Base-by-base conservation (phyloP, 2,797 vertebrate genomes). In the Chaenodraco wilsoni region DNA sequence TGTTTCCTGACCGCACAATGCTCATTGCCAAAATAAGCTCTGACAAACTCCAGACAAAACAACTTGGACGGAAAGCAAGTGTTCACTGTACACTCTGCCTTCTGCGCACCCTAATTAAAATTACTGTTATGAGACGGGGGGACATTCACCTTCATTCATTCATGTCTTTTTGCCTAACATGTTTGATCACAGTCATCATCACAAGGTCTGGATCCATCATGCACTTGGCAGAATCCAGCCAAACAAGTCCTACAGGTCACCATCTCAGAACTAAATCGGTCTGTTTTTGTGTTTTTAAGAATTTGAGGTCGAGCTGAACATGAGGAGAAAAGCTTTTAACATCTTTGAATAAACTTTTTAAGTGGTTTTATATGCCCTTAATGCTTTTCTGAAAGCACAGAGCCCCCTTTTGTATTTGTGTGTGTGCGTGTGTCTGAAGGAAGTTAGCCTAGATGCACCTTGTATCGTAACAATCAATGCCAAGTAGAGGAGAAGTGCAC, bases 381-480 rank as follows among this genome's bases (percentile, higher is more conserved):
- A 63, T 46, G 37, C 17, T 41, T 61, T 70, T 55, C 19, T 52
- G 12, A 44, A 54, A 43, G 69, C 21, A 27, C 43, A 37, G 33
- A 37, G 8, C 33, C 3, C 90, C 85, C 93, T 48, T 17, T 16
- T n/a, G 93, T 89, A 19, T 71, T 69, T 82, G 33, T 91, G 88
- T 91, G 90, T 90, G 16, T 69, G 41, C 51, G 73, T 55, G 66
- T 66, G 71, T 86, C 85, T 82, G 69, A 75, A 78, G 65, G 82
- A 81, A 83, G 78, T 79, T 82, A 50, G 63, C 88, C 89, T 90
- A 90, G 93, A 90, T 92, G 88, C 85, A 87, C 84, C 87, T 80
- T 72, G 88, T 91, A 92, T 93, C 91, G 61, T 75, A 87, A 23
- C 83, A 90, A 95, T 94, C 90, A 90, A 94, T 93, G 89, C 74